Base-by-base conservation (phyloP, 1,140 invertebrate genomes). In the Akabosia matsudoensis region DNA sequence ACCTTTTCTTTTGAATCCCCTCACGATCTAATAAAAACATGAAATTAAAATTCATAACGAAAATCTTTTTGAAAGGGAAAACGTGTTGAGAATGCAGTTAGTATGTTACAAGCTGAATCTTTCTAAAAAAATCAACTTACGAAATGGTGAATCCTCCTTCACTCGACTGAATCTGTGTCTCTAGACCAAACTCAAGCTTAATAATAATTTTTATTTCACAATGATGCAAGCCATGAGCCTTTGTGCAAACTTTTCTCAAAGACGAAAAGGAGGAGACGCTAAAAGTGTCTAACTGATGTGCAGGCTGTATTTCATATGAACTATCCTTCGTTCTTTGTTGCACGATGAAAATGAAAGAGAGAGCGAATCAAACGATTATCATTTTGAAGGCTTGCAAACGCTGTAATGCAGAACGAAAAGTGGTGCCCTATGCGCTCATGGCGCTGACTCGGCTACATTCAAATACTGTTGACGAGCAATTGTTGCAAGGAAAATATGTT, bases 321-420 rank as follows among this genome's bases (percentile, higher is more conserved):
- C 22, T 24, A 10, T 56, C 22, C 7, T 13, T 30, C 28, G 13
- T 67, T 22, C 61, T 67, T 67, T 67, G 61, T 67, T 67, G 54
- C n/a, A 22, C 4, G 61, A 67, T 67, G 61, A 67, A 67, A 67
- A 30, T 67, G 61, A 67, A 67, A 67, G 61, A 67, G 61, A 67
- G 61, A 67, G 61, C 61, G 61, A 67, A 67, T 30, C 61, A 31
- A 67, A 67, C 54, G 14, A 61, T 61, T 61, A n/a, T 61, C 24
- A 22, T n/a, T n/a, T n/a, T 67, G 28, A 67, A 67, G 61, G 61
- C 13, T 30, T 30, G 7, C 24, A 22, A 67, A 67, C 61, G 37
- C 37, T 45, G 37, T 18, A 67, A 67, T 30, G 61, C 61, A 67
- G 61, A 67, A 67, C 24, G 26, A n/a, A 18, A 18, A 10, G 18